Conservation (phyloP, 2,797 vertebrate species). For the Mus spretus region DNA sequence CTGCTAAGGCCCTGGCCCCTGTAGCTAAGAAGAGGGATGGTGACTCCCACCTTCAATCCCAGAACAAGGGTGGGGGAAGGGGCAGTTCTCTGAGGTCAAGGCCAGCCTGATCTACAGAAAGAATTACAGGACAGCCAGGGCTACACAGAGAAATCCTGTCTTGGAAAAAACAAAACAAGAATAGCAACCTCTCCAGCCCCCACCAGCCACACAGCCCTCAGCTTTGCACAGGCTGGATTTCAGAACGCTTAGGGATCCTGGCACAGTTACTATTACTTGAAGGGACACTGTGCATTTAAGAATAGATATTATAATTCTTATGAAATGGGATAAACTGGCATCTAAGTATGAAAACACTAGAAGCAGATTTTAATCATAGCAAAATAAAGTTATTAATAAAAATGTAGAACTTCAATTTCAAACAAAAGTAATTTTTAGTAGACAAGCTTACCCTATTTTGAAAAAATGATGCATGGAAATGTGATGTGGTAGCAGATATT, state of each 20-base stretch:
- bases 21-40: not conserved
- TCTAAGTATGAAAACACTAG: constrained; percentile 1
- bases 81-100: not conserved
- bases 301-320: constrained; percentile 42
- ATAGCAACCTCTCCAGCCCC: too few species aligned
- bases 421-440: constrained; percentile 50
- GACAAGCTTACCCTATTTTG: constrained; percentile 97
- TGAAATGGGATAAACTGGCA: constrained; percentile 28
- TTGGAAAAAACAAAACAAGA: not conserved
- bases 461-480: constrained; percentile 99
- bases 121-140: not conserved
- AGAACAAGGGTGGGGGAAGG: not conserved
- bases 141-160: not conserved
- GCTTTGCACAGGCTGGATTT: constrained; percentile 16
- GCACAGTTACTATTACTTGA: constrained; percentile 48
- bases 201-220: not conserved
- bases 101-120: not conserved
- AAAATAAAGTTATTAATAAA: constrained; percentile 58
- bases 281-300: not conserved
- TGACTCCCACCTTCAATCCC: not conserved
- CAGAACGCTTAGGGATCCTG: constrained; percentile 17
- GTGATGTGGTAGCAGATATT: constrained; percentile 99
- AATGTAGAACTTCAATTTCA: constrained; percentile 19
- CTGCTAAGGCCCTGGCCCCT: not conserved
- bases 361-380: constrained; percentile 38